phyloP scores from a whole-genome alignment of 2,888 invertebrate genomes.

The Oasisia sp. region DNA sequence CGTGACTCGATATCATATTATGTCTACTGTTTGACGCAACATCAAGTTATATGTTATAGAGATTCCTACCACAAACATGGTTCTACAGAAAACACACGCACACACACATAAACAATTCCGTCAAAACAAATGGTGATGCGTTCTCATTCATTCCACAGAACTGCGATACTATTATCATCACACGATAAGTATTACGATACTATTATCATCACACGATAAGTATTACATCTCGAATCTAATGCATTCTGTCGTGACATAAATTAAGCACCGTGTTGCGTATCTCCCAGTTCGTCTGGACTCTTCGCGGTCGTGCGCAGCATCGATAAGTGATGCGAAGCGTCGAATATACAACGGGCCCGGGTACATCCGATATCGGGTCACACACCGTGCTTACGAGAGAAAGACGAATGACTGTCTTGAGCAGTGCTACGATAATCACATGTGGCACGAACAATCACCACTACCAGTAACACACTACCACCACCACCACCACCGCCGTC shows the following conservation, averaged over 20 bases:
- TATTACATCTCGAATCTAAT: background rate
- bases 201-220: background rate
- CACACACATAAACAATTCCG: background rate
- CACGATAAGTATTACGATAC: background rate
- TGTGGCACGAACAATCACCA: background rate
- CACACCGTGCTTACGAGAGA: background rate
- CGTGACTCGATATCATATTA: background rate
- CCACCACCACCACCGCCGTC: background rate
- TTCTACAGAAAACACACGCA: background rate
- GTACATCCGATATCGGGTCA: background rate
- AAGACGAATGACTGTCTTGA: background rate
- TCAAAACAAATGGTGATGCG: background rate
- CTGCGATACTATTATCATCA: background rate
- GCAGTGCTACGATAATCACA: background rate
- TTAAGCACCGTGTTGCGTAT: background rate
- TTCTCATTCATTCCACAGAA: background rate
- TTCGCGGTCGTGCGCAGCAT: background rate
- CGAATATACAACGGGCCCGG: background rate
- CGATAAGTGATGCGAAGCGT: background rate
- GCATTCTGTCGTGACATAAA: background rate
- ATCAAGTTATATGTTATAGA: background rate
- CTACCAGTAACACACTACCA: background rate
- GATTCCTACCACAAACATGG: background rate
- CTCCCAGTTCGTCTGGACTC: background rate
- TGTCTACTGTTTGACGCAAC: background rate